These are phyloP conservation scores for Protaetia brevitarsis DNA, from an alignment of 1,140 invertebrate genomes.

Conservation along the genomic window DNA sequence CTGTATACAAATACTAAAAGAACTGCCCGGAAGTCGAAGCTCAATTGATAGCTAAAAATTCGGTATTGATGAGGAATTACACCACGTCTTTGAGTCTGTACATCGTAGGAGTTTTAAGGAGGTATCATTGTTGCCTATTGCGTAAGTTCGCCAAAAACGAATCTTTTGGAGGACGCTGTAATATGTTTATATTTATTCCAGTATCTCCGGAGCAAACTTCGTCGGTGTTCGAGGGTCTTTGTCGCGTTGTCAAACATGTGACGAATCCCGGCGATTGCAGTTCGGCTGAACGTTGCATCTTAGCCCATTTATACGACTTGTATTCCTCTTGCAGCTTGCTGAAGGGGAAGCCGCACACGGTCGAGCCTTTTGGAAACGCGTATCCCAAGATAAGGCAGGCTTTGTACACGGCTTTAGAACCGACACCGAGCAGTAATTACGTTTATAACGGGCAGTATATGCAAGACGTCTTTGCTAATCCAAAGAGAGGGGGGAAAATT, in stretches of 20 bases:
- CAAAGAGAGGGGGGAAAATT: slow-evolving; percentile 70
- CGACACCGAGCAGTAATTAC: slow-evolving; percentile 64
- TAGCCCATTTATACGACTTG: slow-evolving; percentile 91
- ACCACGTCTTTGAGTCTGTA: slow-evolving; percentile 88
- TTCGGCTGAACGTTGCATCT: slow-evolving; percentile 89
- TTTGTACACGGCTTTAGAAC: slow-evolving; percentile 60
- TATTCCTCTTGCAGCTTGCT: slow-evolving; percentile 83
- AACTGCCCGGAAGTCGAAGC: slow-evolving; percentile 89
- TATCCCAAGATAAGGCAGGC: slow-evolving; percentile 83
- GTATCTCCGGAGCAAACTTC: slow-evolving; percentile 86
- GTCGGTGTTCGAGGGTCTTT: slow-evolving; percentile 86
- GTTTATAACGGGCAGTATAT: slow-evolving; percentile 81
- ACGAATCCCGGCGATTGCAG: slow-evolving; percentile 89
- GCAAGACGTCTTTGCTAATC: slow-evolving; percentile 76
- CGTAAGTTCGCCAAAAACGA: too few species aligned
- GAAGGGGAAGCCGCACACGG: slow-evolving; percentile 76
- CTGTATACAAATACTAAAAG: slow-evolving; percentile 89
- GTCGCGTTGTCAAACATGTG: slow-evolving; percentile 87
- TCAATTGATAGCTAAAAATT: slow-evolving; percentile 76
- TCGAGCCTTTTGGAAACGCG: slow-evolving; percentile 82
- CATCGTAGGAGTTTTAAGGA: slow-evolving; percentile 85
- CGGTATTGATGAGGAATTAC: slow-evolving; percentile 75
- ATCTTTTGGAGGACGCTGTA: too few species aligned
- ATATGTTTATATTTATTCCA: slow-evolving; percentile 45
- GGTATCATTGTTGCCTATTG: slow-evolving; percentile 91